A percentile compares a stretch with the other conserved stretches of the same genome.
phyloP scores from a whole-genome alignment of 2,888 invertebrate species.

The Lacanobia wlatinum region DNA sequence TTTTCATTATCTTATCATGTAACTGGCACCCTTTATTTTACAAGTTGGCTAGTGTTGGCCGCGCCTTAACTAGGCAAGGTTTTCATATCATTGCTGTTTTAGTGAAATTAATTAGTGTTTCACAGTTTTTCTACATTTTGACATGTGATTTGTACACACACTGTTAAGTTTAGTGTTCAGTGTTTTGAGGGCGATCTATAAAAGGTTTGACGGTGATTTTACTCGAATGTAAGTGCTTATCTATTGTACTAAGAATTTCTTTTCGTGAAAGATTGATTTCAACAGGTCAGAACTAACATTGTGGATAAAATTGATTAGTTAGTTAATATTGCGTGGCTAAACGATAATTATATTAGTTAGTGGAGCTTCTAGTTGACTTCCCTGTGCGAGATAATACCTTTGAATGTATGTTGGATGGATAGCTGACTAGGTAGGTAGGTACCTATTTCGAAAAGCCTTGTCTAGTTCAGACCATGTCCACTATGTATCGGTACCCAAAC shows the following conservation, averaged over 20 bases:
- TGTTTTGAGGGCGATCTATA: conserved; percentile 31
- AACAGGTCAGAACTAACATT: neutral
- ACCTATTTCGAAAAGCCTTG: neutral
- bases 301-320: neutral
- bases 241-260: conserved; percentile 23
- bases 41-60: conserved; percentile 78
- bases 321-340: neutral
- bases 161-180: conserved; percentile 43
- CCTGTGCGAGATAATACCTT: neutral
- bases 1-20: conserved; percentile 88
- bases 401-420: neutral
- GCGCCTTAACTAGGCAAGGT: conserved; percentile 69
- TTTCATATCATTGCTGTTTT: conserved; percentile 48
- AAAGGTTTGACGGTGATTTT: conserved; percentile 27
- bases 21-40: conserved; percentile 86
- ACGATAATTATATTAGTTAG: neutral
- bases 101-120: conserved; percentile 43
- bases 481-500: no score
- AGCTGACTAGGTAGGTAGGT: no score
- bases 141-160: conserved; percentile 49
- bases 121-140: conserved; percentile 36
- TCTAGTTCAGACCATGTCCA: no score
- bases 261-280: conserved; percentile 21
- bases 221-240: conserved; percentile 67
- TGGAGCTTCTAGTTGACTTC: neutral